These are phyloP conservation scores for Ursus arctos DNA, from an alignment of 2,113 vertebrate species.

Conservation along the genomic window DNA sequence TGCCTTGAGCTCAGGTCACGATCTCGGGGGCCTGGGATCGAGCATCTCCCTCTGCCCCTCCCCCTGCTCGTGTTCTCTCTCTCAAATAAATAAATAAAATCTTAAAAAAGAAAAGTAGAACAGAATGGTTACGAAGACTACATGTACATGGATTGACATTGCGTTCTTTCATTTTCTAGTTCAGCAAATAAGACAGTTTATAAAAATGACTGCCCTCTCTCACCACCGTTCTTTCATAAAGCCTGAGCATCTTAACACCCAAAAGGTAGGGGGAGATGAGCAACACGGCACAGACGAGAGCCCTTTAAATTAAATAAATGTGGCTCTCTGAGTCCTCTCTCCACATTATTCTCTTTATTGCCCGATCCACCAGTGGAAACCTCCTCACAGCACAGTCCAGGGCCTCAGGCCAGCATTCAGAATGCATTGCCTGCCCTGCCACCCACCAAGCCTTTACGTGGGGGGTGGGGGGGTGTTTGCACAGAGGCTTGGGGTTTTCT, in stretches of 20 bases:
- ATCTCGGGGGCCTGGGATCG: not conserved
- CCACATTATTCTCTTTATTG: not conserved
- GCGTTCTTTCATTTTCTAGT: not conserved
- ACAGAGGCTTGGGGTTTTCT: not conserved
- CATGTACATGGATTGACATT: not conserved
- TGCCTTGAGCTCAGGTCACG: not conserved
- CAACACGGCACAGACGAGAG: not conserved
- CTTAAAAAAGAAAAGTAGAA: not conserved
- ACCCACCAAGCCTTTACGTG: not conserved
- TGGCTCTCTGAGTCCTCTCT: not conserved
- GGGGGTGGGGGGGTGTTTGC: too few species aligned
- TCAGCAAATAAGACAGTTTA: not conserved
- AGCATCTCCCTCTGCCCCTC: not conserved
- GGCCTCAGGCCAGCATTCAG: not conserved
- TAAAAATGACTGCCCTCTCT: not conserved
- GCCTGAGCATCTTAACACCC: not conserved
- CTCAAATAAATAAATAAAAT: not conserved
- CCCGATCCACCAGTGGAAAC: not conserved
- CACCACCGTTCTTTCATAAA: not conserved
- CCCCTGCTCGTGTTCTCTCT: not conserved
- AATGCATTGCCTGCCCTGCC: not conserved
- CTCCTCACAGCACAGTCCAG: not conserved
- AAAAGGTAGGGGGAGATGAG: not conserved
- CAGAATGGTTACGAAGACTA: not conserved
- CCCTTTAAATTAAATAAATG: slow-evolving; percentile 28